Evolutionary conservation across 2,797 vertebrate species (phyloP), one percentile per base, ranked within the genome.

Genomic region (Channallabes apus): DNA sequence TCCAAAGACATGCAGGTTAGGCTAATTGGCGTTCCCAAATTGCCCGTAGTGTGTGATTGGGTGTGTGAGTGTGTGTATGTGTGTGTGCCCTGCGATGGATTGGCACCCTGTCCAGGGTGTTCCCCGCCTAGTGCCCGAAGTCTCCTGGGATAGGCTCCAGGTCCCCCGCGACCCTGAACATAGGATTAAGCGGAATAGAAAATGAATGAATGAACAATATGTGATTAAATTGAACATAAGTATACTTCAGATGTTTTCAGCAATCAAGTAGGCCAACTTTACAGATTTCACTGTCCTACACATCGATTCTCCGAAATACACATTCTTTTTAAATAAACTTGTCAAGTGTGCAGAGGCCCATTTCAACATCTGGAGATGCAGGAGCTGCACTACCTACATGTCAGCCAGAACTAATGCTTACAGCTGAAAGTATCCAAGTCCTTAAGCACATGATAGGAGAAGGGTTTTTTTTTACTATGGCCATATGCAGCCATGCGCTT

Each of bases 381-480:
- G 82, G 46, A 84, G 32, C 54, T 61, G 71, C 72, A 51, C 71
- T 75, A 24, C n/a, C 32, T 58, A 3, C 51, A 54, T 54, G 51
- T 51, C 20, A 73, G 41, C 29, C 81, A 82, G 51, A 32, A 56
- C 24, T 81, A 85, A 81, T 38, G 20, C 15, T 73, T 72, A 81
- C 69, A 75, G n/a, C 27, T 76, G 51, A 54, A n/a, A 65, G 69
- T 12, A 72, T 72, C 22, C 41, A 51, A 17, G 24, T 27, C 41
- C 46, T 54, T 67, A 46, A 46, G 17, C 24, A 27, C 38, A 54
- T 27, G 51, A 24, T 51, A 73, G 22, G 6, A 27, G 7, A 41
- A 46, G 22, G 22, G n/a, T 35, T 35, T 22, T 8, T 64, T 62
- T 51, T 41, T 38, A 41, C 22, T 27, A 38, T 8, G 76, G 11